Conservation (phyloP, 2,797 vertebrate species). For the Xenopus petersii region DNA sequence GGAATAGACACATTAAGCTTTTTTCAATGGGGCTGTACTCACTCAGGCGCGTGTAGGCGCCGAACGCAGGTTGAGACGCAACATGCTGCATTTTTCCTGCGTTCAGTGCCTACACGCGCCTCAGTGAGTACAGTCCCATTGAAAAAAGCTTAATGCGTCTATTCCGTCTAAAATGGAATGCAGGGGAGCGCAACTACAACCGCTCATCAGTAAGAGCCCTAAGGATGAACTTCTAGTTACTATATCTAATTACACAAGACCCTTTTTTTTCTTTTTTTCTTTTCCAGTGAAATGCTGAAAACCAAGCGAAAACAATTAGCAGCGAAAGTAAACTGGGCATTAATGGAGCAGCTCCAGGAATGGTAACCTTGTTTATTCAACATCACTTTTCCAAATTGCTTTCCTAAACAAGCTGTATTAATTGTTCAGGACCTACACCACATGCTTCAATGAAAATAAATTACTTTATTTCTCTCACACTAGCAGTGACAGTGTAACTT, state of each 20-base stretch:
- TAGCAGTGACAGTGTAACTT: constrained; percentile 86
- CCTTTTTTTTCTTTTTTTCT: constrained; percentile 28
- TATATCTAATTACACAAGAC: constrained; percentile 23
- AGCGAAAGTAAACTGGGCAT: constrained; percentile 56
- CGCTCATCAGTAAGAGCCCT: no score
- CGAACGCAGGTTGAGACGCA: no score
- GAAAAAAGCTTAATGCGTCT: no score
- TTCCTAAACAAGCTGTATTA: constrained; percentile 73
- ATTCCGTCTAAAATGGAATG: no score
- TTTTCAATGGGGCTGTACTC: no score
- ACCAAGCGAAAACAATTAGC: constrained; percentile 38
- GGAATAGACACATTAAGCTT: no score
- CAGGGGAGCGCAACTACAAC: no score
- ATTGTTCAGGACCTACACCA: constrained; percentile 87
- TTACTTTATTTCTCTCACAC: constrained; percentile 95
- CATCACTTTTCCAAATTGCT: constrained; percentile 56
- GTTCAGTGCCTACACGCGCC: no score
- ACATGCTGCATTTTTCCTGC: no score
- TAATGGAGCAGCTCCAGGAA: constrained; percentile 63
- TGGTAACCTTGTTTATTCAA: constrained; percentile 55
- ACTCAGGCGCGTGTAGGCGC: no score
- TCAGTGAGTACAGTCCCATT: no score
- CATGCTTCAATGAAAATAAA: constrained; percentile 97
- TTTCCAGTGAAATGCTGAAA: constrained; percentile 23
- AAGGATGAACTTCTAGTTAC: constrained; percentile 16